Evolutionary conservation across 2,797 vertebrate species (phyloP), one percentile per base, ranked within the genome.

Genomic region (Enteromius treurensis): DNA sequence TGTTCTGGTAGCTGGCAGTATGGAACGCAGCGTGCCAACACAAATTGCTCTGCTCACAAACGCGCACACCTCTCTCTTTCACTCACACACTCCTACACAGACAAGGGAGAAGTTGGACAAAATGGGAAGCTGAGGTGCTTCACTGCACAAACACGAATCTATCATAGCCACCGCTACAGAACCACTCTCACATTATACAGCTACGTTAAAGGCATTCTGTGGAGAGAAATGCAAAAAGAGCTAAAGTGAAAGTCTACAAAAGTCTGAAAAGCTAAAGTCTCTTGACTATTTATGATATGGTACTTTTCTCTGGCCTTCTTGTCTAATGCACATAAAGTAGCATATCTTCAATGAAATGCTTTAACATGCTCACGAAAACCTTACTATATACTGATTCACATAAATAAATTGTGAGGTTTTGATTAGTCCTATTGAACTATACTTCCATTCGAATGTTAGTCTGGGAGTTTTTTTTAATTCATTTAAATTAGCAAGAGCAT

Each of bases 21-120:
- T 55, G 79, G 88, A 87, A 87, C 86, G 83, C 81, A 81, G 81
- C 8, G 67, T 85, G 77, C 86, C 69, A 75, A 78, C 74, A 79
- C 86, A 85, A 80, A 86, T 76, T 84, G 65, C 74, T n/a, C 13
- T 79, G 62, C 85, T 78, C 78, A 67, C 65, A 84, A 75, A 32
- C 23, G 26, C 60, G 49, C 58, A 77, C 65, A 81, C 65, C 23
- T 32, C 77, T 51, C 81, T 77, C 62, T 77, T 65, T 42, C 84
- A 69, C 84, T 80, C 80, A 75, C 76, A 86, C 76, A 86, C 82
- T 74, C 76, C 78, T 79, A 79, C 82, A 81, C 78, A 82, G 42
- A 81, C 64, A 73, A 26, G 49, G 58, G 58, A 81, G 67, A 76
- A 83, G 71, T 85, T 70, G 49, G n/a, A 69, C 26, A 76, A 26